Evolutionary conservation across 2,888 invertebrate species (phyloP), one percentile per base, ranked within the genome.

Genomic region (Chaitophorus viminalis): DNA sequence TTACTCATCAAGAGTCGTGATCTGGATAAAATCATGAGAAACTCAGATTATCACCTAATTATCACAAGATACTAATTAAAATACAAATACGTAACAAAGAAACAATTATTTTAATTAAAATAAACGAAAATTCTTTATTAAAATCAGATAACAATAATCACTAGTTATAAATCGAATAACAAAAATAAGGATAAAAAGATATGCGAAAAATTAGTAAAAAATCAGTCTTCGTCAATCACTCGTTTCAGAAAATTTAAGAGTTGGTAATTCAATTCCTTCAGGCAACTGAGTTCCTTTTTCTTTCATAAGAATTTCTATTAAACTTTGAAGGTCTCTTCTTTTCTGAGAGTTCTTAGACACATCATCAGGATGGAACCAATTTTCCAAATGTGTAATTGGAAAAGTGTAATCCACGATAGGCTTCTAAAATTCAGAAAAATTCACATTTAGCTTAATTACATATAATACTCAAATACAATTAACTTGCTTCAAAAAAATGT

Each of bases 301-400:
- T 82, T 46, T 76, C 82, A 25, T 78, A 81, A 88, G n/a, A 65
- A 65, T 2, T 85, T 89, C 3, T 85, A 87, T n/a, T 70, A 82
- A 18, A 68, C 82, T 1, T 52, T 60, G 60, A 77, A 85, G 31
- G 70, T 97, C 96, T 91, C 96, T 96, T 88, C 98, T 93, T 92
- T 98, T 98, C 87, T 94, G 93, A 3, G 95, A 65, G 17, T 83
- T 65, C 4, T 9, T 17, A 0, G 54, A 95, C 0, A 98, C 96
- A 6, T 94, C 93, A 89, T 96, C 94, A 91, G 95, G 95, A 89
- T 95, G 94, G 91, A 98, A 98, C 98, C 98, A 98, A 91, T 94
- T 94, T 85, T 94, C 93, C 89, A 98, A 92, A 89, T 95, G 94
- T 91, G 95, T 95, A 90, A 98, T 96, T 46, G 98, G 98, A 90